Evolutionary conservation across 2,888 invertebrate species (phyloP).

Genomic region (Patella caerulea): DNA sequence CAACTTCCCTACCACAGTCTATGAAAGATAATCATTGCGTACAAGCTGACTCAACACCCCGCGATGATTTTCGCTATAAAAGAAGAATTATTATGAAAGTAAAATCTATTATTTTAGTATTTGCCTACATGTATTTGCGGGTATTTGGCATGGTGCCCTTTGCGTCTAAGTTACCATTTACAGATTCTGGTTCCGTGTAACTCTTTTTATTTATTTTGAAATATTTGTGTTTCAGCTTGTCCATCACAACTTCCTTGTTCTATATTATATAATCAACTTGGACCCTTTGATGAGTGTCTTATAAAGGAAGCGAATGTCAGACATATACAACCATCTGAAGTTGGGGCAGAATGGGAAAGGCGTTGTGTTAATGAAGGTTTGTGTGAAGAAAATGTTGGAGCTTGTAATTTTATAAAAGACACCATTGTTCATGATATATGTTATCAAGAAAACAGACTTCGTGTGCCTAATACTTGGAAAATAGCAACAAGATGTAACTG

Average conservation of each 20-base stretch:
- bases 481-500: not conserved
- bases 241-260: constrained; percentile 2
- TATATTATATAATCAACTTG: not conserved
- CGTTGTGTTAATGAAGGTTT: not conserved
- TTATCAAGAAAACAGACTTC: not conserved
- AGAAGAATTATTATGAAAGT: too few relatives aligned
- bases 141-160: too few relatives aligned
- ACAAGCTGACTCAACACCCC: too few relatives aligned
- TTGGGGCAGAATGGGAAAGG: not conserved
- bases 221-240: not conserved
- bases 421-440: not conserved
- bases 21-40: too few relatives aligned
- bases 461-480: not conserved
- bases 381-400: not conserved
- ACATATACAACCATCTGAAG: not conserved
- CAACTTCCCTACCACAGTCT: too few relatives aligned
- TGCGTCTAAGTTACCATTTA: too few relatives aligned
- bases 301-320: not conserved
- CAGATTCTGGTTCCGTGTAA: too few relatives aligned
- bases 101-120: too few relatives aligned
- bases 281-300: not conserved
- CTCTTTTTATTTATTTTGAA: not conserved
- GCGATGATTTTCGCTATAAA: too few relatives aligned
- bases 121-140: too few relatives aligned
- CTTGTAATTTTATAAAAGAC: not conserved